Conservation (phyloP, 2,888 invertebrate genomes). For the Ophonus ardosiacus region DNA sequence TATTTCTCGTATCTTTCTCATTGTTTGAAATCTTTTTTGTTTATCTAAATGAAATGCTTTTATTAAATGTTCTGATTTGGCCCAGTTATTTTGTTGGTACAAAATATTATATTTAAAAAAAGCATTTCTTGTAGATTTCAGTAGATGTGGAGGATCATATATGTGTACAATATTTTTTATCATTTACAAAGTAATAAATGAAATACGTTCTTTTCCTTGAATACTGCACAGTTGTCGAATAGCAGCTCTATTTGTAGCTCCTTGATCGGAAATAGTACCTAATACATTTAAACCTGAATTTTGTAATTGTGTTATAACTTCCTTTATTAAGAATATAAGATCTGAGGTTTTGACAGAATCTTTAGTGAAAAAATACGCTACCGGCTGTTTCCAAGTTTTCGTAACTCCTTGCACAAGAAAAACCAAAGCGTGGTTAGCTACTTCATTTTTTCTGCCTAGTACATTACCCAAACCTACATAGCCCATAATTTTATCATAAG, state of each 20-base stretch:
- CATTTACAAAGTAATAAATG: conserved; percentile 19
- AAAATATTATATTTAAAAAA: conserved; percentile 33
- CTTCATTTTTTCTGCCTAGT: conserved; percentile 36
- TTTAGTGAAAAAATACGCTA: neutral
- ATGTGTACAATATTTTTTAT: conserved; percentile 10
- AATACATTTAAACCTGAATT: conserved; percentile 25
- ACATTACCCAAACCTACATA: conserved; percentile 6
- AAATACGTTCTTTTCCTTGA: neutral
- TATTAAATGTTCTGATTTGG: conserved; percentile 15
- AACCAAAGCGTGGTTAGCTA: conserved; percentile 26
- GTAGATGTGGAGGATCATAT: conserved; percentile 24
- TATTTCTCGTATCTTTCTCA: conserved; percentile 3
- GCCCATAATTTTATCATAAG: conserved; percentile 28
- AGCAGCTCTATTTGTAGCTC: conserved; percentile 17
- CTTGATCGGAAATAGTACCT: conserved; percentile 28
- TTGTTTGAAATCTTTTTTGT: conserved; percentile 26
- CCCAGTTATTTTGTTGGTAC: neutral
- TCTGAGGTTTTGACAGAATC: conserved; percentile 1
- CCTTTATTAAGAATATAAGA: neutral
- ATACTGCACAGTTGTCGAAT: neutral
- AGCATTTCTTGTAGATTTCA: conserved; percentile 40
- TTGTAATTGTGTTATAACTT: conserved; percentile 3
- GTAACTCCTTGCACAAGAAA: neutral
- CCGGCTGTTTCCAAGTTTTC: no score
- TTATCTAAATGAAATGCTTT: conserved; percentile 21